Conservation (phyloP, 2,888 invertebrate species). For the Acanthosepion esculentum region DNA sequence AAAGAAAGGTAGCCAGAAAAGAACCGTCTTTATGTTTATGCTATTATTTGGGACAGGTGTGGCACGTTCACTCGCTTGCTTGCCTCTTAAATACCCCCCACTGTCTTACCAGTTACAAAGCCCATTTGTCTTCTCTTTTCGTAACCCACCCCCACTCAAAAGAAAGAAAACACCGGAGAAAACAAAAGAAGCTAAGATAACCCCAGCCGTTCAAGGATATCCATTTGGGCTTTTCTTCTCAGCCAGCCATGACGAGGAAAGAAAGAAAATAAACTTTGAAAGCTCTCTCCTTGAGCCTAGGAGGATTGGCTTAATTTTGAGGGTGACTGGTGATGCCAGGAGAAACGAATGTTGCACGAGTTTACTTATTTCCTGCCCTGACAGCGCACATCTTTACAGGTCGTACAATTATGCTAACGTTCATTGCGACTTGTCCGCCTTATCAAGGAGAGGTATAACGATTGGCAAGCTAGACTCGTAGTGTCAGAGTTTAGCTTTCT, state of each 20-base stretch:
- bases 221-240: background rate
- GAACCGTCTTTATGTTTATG: background rate
- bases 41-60: slow-evolving; percentile 8
- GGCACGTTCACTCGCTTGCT: background rate
- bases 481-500: too few relatives aligned
- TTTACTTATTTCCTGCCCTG: too few relatives aligned
- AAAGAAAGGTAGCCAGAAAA: background rate
- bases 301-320: too few relatives aligned
- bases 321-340: too few relatives aligned
- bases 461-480: too few relatives aligned
- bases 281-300: too few relatives aligned
- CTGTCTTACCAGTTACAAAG: background rate
- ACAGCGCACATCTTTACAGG: too few relatives aligned
- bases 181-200: background rate
- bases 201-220: background rate
- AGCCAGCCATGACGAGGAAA: background rate
- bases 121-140: background rate
- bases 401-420: too few relatives aligned
- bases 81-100: background rate
- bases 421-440: too few relatives aligned
- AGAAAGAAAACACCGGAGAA: background rate
- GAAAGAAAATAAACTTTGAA: background rate
- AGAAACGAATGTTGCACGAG: too few relatives aligned
- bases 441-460: too few relatives aligned
- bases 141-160: background rate